Conservation (phyloP, 2,113 vertebrate genomes). For the Clinocottus analis region DNA sequence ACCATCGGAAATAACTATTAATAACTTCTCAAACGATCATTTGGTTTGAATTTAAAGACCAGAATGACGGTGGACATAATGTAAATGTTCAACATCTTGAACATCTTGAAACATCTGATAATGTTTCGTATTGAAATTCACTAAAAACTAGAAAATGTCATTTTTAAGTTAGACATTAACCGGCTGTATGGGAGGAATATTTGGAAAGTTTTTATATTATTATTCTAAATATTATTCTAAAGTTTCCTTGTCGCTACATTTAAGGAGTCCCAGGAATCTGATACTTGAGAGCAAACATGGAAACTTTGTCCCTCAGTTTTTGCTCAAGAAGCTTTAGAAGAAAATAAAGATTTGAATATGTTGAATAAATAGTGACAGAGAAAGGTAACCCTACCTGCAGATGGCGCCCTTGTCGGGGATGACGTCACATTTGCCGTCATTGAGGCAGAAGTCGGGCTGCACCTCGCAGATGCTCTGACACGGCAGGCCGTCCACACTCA, state of each 20-base stretch:
- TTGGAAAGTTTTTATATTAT: too few relatives aligned
- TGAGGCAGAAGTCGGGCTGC: constrained; percentile 90
- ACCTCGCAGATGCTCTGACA: constrained; percentile 94
- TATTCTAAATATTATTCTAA: too few relatives aligned
- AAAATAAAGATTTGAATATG: neutral
- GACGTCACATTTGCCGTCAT: constrained; percentile 95
- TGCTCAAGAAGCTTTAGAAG: neutral
- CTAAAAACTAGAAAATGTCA: too few relatives aligned
- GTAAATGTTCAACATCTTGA: neutral
- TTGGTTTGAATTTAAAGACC: neutral
- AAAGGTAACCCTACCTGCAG: constrained; percentile 84
- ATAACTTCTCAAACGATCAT: neutral
- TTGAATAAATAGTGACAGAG: neutral
- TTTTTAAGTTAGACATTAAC: too few relatives aligned
- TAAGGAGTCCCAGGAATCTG: too few relatives aligned
- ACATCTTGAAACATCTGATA: too few relatives aligned
- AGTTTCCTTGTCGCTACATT: too few relatives aligned
- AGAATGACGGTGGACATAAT: neutral
- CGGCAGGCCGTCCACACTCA: constrained; percentile 90
- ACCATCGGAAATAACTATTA: neutral
- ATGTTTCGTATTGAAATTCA: too few relatives aligned
- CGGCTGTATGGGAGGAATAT: neutral
- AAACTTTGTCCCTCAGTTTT: too few relatives aligned
- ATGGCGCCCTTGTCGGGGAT: constrained; percentile 93
- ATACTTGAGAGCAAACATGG: too few relatives aligned